Base-by-base conservation (phyloP, 2,797 vertebrate species). In the Notamacropus eugenii region DNA sequence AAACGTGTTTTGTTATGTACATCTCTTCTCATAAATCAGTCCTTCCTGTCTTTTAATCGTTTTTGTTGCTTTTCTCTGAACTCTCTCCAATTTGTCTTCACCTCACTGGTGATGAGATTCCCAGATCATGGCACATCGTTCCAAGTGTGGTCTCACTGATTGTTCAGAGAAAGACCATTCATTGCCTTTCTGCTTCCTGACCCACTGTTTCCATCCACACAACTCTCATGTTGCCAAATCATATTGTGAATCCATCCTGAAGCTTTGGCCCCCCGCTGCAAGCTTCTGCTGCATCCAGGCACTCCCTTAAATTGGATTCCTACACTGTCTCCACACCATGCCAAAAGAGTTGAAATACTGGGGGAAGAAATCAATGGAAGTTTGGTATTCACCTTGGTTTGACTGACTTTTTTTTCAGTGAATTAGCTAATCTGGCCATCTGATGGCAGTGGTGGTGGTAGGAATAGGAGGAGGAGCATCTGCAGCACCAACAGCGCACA, bases 21-120 rank as follows among this genome's bases (percentile, higher is more conserved):
- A 98, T 98, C 97, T 98, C 97, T 98, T 97, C 46, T 98, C 97
- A 96, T 98, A 98, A 98, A 98, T 98, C 98, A 98, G 98, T 97
- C 97, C 98, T 98, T 98, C 98, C 93, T 92, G 92, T 97, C 97
- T 93, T 16, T 97, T 97, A 95, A 98, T 98, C 98, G 98, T 98
- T 97, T 97, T 98, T 98, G 98, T 95, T 97, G 97, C 97, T 98
- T 97, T 98, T 97, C 98, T 98, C 98, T 98, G 98, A 98, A 98
- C 97, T 98, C 96, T 96, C 97, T 98, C 98, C 98, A 98, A 96
- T 98, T 98, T 96, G 94, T 98, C 98, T 98, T 93, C 93, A 97
- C 96, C 97, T 98, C 96, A 97, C 91, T 97, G 98, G 98, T 98
- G 98, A 98, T 96, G 97, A 98, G 93, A 97, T 98, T 98, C 98